These are phyloP conservation scores for Chalcis sispes DNA, from an alignment of 2,888 invertebrate species.

Conservation along the genomic window DNA sequence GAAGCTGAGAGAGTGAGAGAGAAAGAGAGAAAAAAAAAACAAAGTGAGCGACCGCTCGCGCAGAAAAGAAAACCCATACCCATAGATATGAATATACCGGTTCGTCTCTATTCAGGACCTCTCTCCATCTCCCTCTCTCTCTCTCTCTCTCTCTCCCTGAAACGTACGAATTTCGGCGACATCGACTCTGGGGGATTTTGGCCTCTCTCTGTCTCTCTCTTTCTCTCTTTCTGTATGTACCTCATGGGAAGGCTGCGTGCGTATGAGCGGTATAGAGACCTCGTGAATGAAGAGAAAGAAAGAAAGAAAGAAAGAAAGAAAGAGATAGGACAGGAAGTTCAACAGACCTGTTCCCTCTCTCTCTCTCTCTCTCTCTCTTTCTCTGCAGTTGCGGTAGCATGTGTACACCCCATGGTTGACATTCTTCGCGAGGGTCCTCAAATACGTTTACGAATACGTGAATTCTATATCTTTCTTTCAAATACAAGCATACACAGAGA, in stretches of 20 bases:
- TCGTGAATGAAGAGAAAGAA: constrained; percentile 57
- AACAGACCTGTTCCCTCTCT: constrained; percentile 63
- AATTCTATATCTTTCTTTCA: not conserved
- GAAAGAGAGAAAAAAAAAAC: constrained; percentile 6
- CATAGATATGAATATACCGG: constrained; percentile 58
- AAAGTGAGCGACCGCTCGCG: not conserved
- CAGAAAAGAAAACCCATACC: no score
- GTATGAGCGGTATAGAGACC: constrained; percentile 55
- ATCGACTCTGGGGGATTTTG: constrained; percentile 50
- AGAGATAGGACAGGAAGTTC: constrained; percentile 64
- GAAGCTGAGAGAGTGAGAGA: constrained; percentile 62
- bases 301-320: constrained; percentile 28
- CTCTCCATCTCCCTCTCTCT: not conserved
- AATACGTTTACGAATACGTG: constrained; percentile 32
- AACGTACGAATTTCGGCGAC: constrained; percentile 49
- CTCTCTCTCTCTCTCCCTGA: not conserved
- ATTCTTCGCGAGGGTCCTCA: constrained; percentile 64
- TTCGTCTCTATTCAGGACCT: constrained; percentile 57
- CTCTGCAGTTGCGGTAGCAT: constrained; percentile 54
- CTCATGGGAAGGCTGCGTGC: constrained; percentile 32
- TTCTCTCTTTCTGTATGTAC: constrained; percentile 12
- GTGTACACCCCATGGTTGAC: constrained; percentile 65
- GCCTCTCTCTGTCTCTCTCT: no score
- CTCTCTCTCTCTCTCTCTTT: constrained; percentile 26
- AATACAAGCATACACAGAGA: not conserved